Base-by-base conservation (phyloP, 2,888 invertebrate species). In the Cyaniris semiargus region DNA sequence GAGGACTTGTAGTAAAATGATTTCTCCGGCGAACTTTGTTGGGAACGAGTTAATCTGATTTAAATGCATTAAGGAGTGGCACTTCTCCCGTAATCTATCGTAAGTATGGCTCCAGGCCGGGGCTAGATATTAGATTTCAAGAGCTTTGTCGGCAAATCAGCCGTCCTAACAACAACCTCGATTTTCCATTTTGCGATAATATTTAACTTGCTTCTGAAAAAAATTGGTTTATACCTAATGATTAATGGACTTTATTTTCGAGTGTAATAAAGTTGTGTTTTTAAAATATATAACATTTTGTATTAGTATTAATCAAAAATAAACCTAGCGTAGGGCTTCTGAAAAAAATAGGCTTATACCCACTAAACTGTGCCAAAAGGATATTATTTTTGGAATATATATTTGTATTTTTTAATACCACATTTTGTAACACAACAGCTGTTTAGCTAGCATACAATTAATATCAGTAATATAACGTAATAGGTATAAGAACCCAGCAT, bases 31-130 rank as follows among this genome's bases (percentile, higher is more conserved):
- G 48, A 72, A 72, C 48, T 72, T 21, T 23, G 44, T 23, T 23
- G 48, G 76, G 27, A 70, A 53, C n/a, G 53, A 38, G 70, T 70
- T 76, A 76, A 76, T 76, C 76, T 72, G 76, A 77, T 78, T 79
- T 76, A 77, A 79, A 79, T 79, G 76, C 77, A 77, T 78, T 70
- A 74, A 79, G 58, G 71, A 77, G 76, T 74, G 77, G 66, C 66
- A 76, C 56, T 79, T 76, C 76, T 77, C 76, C 38, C 75, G 74
- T 76, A 79, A 70, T 76, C 70, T 76, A 76, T 76, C 48, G 34
- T 21, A 70, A 76, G 76, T 76, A 31, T 70, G 48, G 27, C 76
- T 76, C 53, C 70, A n/a, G 70, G 76, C 53, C 27, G 48, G 44
- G 70, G 66, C 70, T 70, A 76, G 76, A 76, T 76, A 76, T 76